Evolutionary conservation across 2,113 vertebrate species (phyloP), one percentile per base, ranked within the genome.

Genomic region (Bufo gargarizans): DNA sequence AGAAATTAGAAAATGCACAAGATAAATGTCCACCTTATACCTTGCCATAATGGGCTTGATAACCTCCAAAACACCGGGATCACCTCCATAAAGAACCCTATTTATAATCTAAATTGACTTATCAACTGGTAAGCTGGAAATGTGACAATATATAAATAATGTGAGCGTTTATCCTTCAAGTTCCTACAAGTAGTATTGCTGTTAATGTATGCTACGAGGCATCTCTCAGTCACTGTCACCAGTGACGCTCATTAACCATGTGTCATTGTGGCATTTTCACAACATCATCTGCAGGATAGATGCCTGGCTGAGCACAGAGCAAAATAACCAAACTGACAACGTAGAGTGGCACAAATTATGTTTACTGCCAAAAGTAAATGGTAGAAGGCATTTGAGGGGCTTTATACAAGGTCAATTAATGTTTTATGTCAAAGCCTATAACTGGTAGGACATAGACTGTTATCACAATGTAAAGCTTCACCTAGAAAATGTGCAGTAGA

Each of bases 221-320:
- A 89, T 90, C 86, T 90, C 56, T 90, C 91, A 90, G 65, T 92
- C 90, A 92, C 89, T 94, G 92, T 94, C 91, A 94, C 91, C 92
- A 92, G 92, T 92, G 92, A 93, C 89, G 89, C 90, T 92, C 93
- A 94, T 93, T 93, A 95, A 93, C 91, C 92, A 93, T 91, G 92
- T 91, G 90, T 91, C 92, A 94, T 90, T 88, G 87, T 92, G 92
- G 89, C 91, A 92, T 91, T 94, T 94, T 89, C 90, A 93, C 91
- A 92, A 91, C 92, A 92, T 85, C 92, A 91, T 93, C 90, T 88
- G 88, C 91, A 93, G 92, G 87, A 89, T 86, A 90, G 89, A 91
- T 90, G 91, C 86, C 89, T 91, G 89, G 91, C 91, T 91, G 92
- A 90, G 84, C 90, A 92, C 88, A 76, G 56, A 69, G 90, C 82